Conservation (phyloP, 2,113 vertebrate species). For the Felis catus region F.catus_Fca126_mat1.0 CM031419.1:210602001-210602500, state of each 20-base stretch:
- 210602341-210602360: not conserved
- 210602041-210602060: not conserved
- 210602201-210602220: not conserved
- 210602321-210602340: not conserved
- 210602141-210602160: not conserved
- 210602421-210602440: not conserved
- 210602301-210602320: not conserved
- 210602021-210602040: not conserved
- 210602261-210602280: not conserved
- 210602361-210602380: not conserved
- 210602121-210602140: not conserved
- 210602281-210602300: not conserved
- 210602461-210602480: not conserved
- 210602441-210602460: not conserved
- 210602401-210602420: not conserved
- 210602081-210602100: not conserved
- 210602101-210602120: fast-evolving
- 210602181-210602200: not conserved
- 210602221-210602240: not conserved
- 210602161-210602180: not conserved
- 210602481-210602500: not conserved
- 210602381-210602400: not conserved
- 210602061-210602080: not conserved
- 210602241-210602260: not conserved
- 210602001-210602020: not conserved